Evolutionary conservation across 2,888 invertebrate genomes (phyloP), one percentile per base, ranked within the genome.

Genomic region (Pandemis heparana): DNA sequence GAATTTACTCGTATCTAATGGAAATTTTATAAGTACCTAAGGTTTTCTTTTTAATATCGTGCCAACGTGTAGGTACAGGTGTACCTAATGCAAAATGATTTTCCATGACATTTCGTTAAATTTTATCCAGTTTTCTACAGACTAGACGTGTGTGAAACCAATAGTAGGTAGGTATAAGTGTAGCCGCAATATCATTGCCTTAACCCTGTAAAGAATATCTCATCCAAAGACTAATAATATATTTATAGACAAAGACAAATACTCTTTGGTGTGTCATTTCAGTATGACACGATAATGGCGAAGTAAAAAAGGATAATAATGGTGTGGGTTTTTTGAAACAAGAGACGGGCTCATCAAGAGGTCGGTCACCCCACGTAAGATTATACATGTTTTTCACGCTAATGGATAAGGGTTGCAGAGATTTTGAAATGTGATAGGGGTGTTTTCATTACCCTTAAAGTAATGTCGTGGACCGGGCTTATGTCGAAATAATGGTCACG

Each of bases 341-440:
- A 68, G 43, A 69, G 46, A 61, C 63, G 38, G 67, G 70, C 63
- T 59, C 61, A 59, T 64, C 46, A 69, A 75, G 71, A 78, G 84
- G 79, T 81, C 77, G 78, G 77, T 74, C 72, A 79, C 77, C 80
- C 78, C 73, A 64, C 70, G 78, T 80, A 79, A 80, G 80, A 82
- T 80, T 81, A 82, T 79, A 77, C 77, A 72, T 80, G 80, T 81
- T 82, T 80, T 81, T 79, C 77, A 70, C 72, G 75, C 65, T 76
- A 74, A 75, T 74, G 61, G 71, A 68, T 74, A 75, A 78, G 72
- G 65, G 76, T 69, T 56, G 66, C 60, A 56, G 43, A 16, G 71
- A 62, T 74, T 71, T 71, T 61, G 75, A 64, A 70, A 73, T 62
- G 2, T 51, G 75, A 75, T 62, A 70, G 41, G 38, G 63, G 32